Conservation (phyloP, 2,113 vertebrate genomes). For the Spilogale gracilis region DNA sequence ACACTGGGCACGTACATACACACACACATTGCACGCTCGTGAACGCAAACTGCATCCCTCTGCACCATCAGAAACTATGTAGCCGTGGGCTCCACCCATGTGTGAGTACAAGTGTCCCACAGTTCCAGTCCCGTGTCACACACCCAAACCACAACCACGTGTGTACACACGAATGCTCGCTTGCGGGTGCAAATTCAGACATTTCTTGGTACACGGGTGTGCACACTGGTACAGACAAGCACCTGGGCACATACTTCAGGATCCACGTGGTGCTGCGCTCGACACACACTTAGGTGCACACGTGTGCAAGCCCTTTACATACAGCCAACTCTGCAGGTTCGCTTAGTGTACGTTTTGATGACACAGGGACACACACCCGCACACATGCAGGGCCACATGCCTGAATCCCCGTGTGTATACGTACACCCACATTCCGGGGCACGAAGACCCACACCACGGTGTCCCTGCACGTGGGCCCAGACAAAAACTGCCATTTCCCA, state of each 20-base stretch:
- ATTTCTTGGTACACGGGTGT: background rate
- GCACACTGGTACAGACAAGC: background rate
- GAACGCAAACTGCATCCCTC: background rate
- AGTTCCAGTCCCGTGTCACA: background rate
- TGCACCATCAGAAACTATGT: background rate
- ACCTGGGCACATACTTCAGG: background rate
- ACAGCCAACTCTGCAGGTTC: background rate
- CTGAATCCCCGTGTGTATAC: background rate
- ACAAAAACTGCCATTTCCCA: background rate
- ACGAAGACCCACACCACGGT: background rate
- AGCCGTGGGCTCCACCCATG: background rate
- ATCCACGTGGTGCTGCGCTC: fast-evolving
- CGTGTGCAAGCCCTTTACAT: background rate
- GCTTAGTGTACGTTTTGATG: too few relatives aligned
- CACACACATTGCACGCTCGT: background rate
- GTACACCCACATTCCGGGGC: background rate
- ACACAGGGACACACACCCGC: background rate
- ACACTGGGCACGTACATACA: background rate
- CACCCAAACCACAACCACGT: background rate
- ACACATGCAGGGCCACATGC: too few relatives aligned
- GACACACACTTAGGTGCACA: fast-evolving
- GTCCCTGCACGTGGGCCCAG: background rate
- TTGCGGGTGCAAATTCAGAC: background rate
- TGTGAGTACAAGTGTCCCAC: background rate
- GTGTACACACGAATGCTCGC: background rate